Base-by-base conservation (phyloP, 2,797 vertebrate genomes). In the Galago senegalensis region DNA sequence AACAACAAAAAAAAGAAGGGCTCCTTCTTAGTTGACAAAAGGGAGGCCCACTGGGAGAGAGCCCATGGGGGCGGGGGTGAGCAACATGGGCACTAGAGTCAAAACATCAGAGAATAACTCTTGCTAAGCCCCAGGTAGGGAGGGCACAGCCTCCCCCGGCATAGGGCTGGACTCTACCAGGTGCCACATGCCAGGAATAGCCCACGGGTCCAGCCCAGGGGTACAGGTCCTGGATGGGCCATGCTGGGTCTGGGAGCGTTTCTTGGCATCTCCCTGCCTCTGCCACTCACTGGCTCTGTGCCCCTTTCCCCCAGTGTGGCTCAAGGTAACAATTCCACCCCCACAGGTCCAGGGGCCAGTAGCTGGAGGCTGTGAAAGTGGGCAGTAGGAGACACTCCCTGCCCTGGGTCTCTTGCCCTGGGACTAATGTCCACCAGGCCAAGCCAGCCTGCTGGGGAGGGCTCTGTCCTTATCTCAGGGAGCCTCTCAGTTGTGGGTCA, bases 81-180 rank as follows among this genome's bases (percentile, higher is more conserved):
- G 2, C 49, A 12, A 9, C 20, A 27, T 1, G 11, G 23, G 31
- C 16, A 46, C 25, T 7, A 25, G 27, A 8, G 21, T 46, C 58
- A 43, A 23, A 29, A 12, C 1, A 0, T 18, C 0, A 0, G 5
- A 29, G 34, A 27, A 61, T 16, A 43, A 2, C 16, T n/a, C 63
- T 29, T 72, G 1, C 23, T 23, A 49, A 14, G 34, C 49, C 25
- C 10, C 21, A 13, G 75, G 46, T 37, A 53, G 31, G 18, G 16
- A 17, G 20, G 27, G 25, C 14, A 27, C 37, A 40, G 2, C 43
- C 70, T 23, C 18, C 72, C 73, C 27, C 4, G 9, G 9, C 8
- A 20, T 20, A 18, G 17, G 31, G 13, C 53, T 7, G 16, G 72
- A n/a, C 14, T 25, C 4, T 1, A 14, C 11, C 18, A 2, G 13